Evolutionary conservation across 30 jellyfish, hydroid and myxozoan species (phyloP), one percentile per base, ranked within the genome.

Genomic region (Hydractinia symbiolongicarpus): DNA sequence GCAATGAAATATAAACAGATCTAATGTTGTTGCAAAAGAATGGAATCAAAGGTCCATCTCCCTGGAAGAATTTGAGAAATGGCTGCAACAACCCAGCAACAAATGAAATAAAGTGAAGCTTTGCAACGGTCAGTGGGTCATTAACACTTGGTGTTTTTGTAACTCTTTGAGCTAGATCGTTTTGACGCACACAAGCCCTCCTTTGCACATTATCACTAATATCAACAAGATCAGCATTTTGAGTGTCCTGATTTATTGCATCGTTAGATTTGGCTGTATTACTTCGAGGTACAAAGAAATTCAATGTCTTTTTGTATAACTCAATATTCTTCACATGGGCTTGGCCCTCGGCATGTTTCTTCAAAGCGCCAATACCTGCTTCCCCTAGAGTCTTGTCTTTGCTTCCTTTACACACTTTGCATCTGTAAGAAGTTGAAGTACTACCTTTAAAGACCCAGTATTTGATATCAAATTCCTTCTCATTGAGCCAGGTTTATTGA

Each of bases 71-170:
- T 9, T 5, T 71, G 0, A 71, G 66, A 15, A 9, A 71, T 67
- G 61, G 80, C 67, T 67, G 78, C 19, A 58, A 58, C 69, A 58
- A 58, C 69, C 69, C 69, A 58, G 69, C 69, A 13, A 58, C 69
- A 3, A 58, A 67, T 19, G 56, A n/a, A 52, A 71, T 4, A 71
- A 71, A 20, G 7, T 13, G 9, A 8, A 71, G 53, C 50, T 71
- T 71, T 9, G n/a, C 68, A 8, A 71, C 9, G 9, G 80, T 20
- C 8, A 71, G 67, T 15, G 40, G 56, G 5, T 71, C 80, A 6
- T 13, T 4, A 49, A 71, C 6, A 0, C 67, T 71, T 71, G 9
- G 51, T 7, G 9, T n/a, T 53, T 6, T 71, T 30, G 67, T n/a
- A 71, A 71, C 74, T 64, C 16, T 30, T 74, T 19, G 68, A 74